These are phyloP conservation scores for Coreoperca whiteheadi DNA, from an alignment of 2,113 vertebrate genomes.

Conservation along the genomic window DNA sequence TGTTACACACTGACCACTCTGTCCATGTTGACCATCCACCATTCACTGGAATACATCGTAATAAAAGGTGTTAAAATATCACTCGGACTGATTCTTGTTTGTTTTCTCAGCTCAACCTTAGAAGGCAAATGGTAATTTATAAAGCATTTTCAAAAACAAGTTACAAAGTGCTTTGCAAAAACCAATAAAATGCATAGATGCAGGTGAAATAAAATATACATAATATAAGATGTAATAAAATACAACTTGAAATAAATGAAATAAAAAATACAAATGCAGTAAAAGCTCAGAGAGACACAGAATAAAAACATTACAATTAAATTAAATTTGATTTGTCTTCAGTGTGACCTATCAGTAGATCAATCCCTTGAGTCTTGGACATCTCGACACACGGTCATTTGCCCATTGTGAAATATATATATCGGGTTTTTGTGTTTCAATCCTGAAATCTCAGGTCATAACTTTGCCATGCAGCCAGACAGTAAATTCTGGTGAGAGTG, in stretches of 20 bases:
- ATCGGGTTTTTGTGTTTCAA: constrained; percentile 28
- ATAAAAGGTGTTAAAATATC: constrained; percentile 1
- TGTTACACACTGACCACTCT: constrained; percentile 95
- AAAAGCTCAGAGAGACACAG: neutral
- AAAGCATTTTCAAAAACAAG: neutral
- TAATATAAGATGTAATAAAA: neutral
- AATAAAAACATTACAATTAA: neutral
- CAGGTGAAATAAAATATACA: neutral
- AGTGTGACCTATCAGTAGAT: neutral
- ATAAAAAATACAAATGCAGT: neutral
- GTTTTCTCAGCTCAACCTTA: neutral
- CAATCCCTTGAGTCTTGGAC: neutral
- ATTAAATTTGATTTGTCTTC: neutral
- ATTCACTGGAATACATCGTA: constrained; percentile 84
- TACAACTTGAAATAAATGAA: neutral
- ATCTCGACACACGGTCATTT: neutral
- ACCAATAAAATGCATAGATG: neutral
- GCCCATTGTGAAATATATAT: constrained; percentile 14
- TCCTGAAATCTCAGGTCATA: constrained; percentile 37
- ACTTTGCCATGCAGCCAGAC: constrained; percentile 56
- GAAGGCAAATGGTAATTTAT: neutral
- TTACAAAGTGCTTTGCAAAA: neutral
- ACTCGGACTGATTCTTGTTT: neutral
- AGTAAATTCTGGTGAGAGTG: constrained; percentile 68
- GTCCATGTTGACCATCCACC: constrained; percentile 98